phyloP scores from a whole-genome alignment of 2,113 vertebrate species.

The Brachypteracias leptosomus region DNA sequence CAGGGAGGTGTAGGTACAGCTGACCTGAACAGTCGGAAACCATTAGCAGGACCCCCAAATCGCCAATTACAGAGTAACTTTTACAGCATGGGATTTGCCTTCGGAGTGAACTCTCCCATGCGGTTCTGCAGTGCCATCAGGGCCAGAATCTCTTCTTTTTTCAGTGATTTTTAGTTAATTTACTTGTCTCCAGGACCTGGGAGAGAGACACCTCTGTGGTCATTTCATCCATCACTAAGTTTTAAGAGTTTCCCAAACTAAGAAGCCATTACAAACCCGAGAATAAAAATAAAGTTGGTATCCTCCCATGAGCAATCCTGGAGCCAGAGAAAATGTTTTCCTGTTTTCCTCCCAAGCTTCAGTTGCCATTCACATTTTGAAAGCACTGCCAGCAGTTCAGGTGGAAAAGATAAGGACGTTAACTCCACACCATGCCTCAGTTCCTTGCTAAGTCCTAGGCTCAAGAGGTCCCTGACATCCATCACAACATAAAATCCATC shows the following conservation, averaged over 20 bases:
- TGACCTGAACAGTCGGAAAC: background rate
- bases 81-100: background rate
- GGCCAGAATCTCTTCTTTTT: background rate
- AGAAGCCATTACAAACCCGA: background rate
- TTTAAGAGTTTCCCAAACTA: background rate
- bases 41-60: background rate
- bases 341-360: background rate
- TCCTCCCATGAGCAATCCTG: background rate
- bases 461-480: background rate
- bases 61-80: rapidly evolving
- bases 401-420: background rate
- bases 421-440: background rate
- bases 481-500: background rate
- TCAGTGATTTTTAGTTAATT: background rate
- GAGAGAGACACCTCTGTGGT: background rate
- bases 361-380: background rate
- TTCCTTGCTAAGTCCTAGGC: background rate
- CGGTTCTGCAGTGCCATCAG: background rate
- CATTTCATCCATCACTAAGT: background rate
- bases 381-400: background rate
- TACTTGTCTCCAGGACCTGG: conserved; percentile 9
- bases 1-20: background rate
- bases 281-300: background rate
- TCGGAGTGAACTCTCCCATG: background rate
- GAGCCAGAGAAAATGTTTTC: background rate